phyloP scores from a whole-genome alignment of 2,888 invertebrate species.

The Deilephila porcellus region DNA sequence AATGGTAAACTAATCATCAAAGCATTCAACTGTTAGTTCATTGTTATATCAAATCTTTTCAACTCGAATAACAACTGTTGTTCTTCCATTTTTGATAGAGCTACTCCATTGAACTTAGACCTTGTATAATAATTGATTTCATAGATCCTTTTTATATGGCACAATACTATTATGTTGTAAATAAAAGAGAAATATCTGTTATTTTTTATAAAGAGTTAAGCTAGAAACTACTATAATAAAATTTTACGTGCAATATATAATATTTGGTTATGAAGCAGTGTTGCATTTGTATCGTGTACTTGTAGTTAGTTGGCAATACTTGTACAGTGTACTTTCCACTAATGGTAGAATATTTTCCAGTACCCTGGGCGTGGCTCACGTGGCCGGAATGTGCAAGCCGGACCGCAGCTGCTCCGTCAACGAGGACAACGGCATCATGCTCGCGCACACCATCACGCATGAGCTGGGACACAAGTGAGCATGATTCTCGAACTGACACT shows the following conservation, averaged over 20 bases:
- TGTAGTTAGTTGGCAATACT: conserved; percentile 4
- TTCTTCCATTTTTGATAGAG: background rate
- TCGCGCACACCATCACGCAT: conserved; percentile 95
- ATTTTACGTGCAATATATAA: too few species aligned
- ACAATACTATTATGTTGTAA: background rate
- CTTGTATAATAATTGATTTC: background rate
- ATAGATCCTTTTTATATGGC: background rate
- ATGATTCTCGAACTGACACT: background rate
- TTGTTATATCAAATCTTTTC: conserved; percentile 1
- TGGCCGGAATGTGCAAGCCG: conserved; percentile 94
- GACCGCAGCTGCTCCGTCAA: conserved; percentile 94
- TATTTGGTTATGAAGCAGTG: background rate
- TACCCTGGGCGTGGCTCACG: conserved; percentile 94
- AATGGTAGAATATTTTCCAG: conserved; percentile 68
- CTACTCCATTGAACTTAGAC: background rate
- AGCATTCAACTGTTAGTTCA: conserved; percentile 2
- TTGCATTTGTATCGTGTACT: background rate
- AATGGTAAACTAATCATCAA: conserved; percentile 22
- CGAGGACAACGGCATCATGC: conserved; percentile 94
- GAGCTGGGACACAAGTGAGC: conserved; percentile 97
- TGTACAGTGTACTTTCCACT: conserved; percentile 27
- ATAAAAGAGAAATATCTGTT: too few species aligned
- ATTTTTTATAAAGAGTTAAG: too few species aligned
- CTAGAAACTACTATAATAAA: too few species aligned
- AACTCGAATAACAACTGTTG: background rate